phyloP scores from a whole-genome alignment of 2,888 invertebrate species.

The Teinopalpus imperialis region DNA sequence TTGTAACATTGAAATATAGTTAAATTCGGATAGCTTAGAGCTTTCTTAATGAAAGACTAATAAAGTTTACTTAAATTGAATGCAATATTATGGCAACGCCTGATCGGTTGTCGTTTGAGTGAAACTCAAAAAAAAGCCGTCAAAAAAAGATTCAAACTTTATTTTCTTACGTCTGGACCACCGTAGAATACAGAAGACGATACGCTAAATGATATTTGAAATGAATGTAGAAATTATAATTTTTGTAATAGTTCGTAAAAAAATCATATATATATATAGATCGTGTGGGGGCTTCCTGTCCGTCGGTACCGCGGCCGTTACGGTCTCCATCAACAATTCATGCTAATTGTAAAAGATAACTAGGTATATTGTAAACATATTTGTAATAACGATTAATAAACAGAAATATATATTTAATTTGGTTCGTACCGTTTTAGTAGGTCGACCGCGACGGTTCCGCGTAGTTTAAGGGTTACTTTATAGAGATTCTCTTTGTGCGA shows the following conservation, averaged over 20 bases:
- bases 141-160: too few relatives aligned
- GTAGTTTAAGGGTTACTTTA: conserved; percentile 44
- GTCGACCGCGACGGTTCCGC: conserved; percentile 36
- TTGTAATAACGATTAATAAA: conserved; percentile 65
- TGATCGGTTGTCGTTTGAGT: conserved; percentile 12
- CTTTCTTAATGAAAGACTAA: conserved; percentile 11
- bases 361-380: conserved; percentile 57
- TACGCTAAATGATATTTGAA: too few relatives aligned
- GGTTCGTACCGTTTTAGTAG: conserved; percentile 44
- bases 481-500: conserved; percentile 37
- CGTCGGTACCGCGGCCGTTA: conserved; percentile 1
- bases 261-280: neutral
- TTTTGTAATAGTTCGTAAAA: too few relatives aligned
- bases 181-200: too few relatives aligned
- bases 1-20: conserved; percentile 19
- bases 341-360: conserved; percentile 40
- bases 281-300: neutral
- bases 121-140: conserved; percentile 9
- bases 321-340: conserved; percentile 31
- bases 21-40: conserved; percentile 5
- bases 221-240: too few relatives aligned
- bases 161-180: too few relatives aligned
- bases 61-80: conserved; percentile 18
- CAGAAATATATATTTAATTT: conserved; percentile 55
- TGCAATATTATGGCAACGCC: conserved; percentile 15